Base-by-base conservation (phyloP, 1,140 invertebrate species). In the Microvelia longipes region DNA sequence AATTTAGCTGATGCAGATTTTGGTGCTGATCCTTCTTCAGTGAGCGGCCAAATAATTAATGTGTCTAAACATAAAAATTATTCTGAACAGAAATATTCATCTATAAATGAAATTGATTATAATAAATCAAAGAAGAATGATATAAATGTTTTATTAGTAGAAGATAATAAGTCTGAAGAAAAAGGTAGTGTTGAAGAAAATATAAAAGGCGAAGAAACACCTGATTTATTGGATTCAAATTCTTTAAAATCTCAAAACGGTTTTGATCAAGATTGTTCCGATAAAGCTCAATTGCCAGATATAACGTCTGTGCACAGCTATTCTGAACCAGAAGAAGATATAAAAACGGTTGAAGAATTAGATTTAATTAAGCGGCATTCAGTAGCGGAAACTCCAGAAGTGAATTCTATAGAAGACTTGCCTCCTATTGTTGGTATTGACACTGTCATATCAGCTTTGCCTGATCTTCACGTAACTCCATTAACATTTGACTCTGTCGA, bases 401-500 rank as follows among this genome's bases (percentile, higher is more conserved):
- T 24, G 2, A 13, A 2, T 29, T 35, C 26, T 61, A 15, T 2
- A 14, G 67, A 69, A 1, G 70, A 69, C 14, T 29, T 71, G 15
- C 71, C 71, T n/a, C 71, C 71, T 26, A 29, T 71, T 13, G 67
- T 71, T 19, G 67, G 63, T 68, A 61, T 68, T n/a, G 29, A 61
- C 25, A 26, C 50, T n/a, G 14, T 71, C 1, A 29, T 68, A 13
- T 30, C 68, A n/a, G 67, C 65, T 28, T 28, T 71, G 5, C 70
- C 67, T 11, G 70, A 71, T 26, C 62, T 71, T n/a, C 61, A 72
- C 29, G 65, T 70, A 24, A 66, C 63, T 62, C 73, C 73, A 13
- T 50, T 73, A 15, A 70, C 76, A 2, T 83, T 83, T 74, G 76
- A 77, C 69, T 75, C 77, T 61, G 79, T 81, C 14, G 79, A 84